Evolutionary conservation across 2,888 invertebrate species (phyloP).

Genomic region (Acrobasis consociella): DNA sequence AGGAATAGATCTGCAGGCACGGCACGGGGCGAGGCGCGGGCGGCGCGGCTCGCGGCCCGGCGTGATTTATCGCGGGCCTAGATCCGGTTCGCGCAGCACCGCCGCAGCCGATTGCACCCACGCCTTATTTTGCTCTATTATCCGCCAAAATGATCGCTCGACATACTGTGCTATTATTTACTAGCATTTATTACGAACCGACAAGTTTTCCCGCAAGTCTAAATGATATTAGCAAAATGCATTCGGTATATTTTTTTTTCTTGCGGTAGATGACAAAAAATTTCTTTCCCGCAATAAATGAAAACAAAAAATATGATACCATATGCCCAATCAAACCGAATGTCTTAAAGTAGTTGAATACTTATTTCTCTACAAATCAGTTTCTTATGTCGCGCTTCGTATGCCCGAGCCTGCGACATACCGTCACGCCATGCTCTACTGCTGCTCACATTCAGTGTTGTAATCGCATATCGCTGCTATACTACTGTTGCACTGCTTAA

Average conservation of each 20-base stretch:
- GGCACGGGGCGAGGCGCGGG: conserved; percentile 25
- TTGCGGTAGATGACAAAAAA: too few relatives aligned
- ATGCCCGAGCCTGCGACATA: conserved; percentile 34
- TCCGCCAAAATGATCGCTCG: conserved; percentile 68
- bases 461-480: conserved; percentile 33
- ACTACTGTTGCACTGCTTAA: conserved; percentile 20
- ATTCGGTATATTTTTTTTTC: not conserved
- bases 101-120: conserved; percentile 56
- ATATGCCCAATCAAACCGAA: not conserved
- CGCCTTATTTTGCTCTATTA: conserved; percentile 72
- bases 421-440: conserved; percentile 43
- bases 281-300: too few relatives aligned
- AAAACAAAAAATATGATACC: too few relatives aligned
- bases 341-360: not conserved
- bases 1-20: conserved; percentile 7
- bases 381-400: conserved; percentile 8
- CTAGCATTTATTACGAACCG: conserved; percentile 40
- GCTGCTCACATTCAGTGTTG: conserved; percentile 32
- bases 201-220: not conserved
- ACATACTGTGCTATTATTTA: conserved; percentile 54
- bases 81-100: conserved; percentile 70
- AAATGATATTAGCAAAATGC: not conserved
- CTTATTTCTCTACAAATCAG: not conserved
- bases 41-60: conserved; percentile 46
- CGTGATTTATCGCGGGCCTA: conserved; percentile 72